A percentile compares a stretch with the other conserved stretches of the same genome.
These are phyloP conservation scores for Petrocephalus microphthalmus DNA, from an alignment of 2,113 vertebrate genomes.

Conservation along the genomic window DNA sequence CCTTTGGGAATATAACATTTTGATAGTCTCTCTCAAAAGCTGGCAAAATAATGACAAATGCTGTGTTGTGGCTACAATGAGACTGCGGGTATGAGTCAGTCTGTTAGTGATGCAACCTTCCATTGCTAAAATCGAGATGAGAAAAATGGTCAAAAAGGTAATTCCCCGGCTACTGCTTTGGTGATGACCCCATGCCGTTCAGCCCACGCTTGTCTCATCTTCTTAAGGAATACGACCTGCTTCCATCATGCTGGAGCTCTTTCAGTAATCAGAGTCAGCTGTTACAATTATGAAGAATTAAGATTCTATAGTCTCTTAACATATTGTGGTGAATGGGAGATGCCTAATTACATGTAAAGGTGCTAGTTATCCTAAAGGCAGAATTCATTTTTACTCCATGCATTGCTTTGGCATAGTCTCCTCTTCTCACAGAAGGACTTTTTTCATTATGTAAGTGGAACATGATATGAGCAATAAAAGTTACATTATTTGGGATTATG, in stretches of 20 bases:
- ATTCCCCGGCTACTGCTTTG: not conserved
- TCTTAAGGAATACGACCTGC: not conserved
- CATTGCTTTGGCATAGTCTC: not conserved
- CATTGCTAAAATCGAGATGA: not conserved
- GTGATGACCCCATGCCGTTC: not conserved
- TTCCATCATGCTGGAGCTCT: not conserved
- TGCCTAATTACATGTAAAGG: not conserved
- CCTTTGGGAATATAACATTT: not conserved
- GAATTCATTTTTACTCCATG: not conserved
- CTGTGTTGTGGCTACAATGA: not conserved
- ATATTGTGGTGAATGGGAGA: not conserved
- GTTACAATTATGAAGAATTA: not conserved
- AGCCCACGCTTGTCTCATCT: not conserved
- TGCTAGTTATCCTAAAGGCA: not conserved
- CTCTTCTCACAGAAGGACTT: not conserved
- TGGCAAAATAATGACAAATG: not conserved
- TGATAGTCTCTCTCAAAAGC: not conserved
- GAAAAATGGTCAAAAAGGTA: not conserved
- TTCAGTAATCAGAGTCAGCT: conserved; percentile 3
- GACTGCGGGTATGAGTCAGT: not conserved
- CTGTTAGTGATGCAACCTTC: not conserved
- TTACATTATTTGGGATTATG: not conserved
- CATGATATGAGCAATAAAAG: not conserved
- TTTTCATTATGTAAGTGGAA: not conserved
- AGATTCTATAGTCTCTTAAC: not conserved